Conservation (phyloP, 2,888 invertebrate genomes). For the Tenthredo amoena region DNA sequence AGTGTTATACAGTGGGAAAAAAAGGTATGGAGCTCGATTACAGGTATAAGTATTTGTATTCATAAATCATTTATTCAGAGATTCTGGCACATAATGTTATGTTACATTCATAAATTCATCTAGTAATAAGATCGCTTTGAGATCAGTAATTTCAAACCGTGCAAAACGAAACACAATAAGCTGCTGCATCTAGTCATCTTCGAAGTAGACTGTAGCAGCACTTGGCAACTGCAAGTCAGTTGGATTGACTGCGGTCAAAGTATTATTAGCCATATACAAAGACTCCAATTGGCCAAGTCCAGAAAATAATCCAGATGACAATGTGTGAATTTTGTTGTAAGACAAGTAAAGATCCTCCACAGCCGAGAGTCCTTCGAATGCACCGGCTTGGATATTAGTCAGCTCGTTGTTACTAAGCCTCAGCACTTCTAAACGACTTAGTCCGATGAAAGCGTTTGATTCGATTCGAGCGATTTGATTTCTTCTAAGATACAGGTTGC, state of each 20-base stretch:
- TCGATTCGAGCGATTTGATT: slow-evolving; percentile 74
- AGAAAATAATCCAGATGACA: not conserved
- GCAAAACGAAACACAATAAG: not conserved
- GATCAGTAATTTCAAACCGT: not conserved
- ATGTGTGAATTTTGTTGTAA: not conserved
- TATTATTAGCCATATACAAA: not conserved
- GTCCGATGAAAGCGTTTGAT: slow-evolving; percentile 64
- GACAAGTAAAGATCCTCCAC: not conserved
- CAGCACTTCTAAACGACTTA: slow-evolving; percentile 53
- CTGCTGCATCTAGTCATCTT: not conserved
- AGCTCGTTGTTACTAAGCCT: slow-evolving; percentile 55
- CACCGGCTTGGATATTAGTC: not conserved
- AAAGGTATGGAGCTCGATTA: not conserved
- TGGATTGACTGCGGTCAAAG: slow-evolving; percentile 62
- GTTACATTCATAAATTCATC: not conserved
- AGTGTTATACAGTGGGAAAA: not conserved
- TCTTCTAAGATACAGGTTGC: slow-evolving; percentile 72
- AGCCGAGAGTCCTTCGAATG: not conserved
- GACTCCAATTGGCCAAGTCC: not conserved
- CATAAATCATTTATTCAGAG: slow-evolving; percentile 73
- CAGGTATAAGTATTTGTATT: slow-evolving; percentile 43
- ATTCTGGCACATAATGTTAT: slow-evolving; percentile 55
- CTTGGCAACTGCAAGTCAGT: slow-evolving; percentile 65
- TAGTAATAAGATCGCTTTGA: not conserved
- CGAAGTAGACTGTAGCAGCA: slow-evolving; percentile 73